phyloP scores from a whole-genome alignment of 2,888 invertebrate genomes.

The Agrotis exclamationis region DNA sequence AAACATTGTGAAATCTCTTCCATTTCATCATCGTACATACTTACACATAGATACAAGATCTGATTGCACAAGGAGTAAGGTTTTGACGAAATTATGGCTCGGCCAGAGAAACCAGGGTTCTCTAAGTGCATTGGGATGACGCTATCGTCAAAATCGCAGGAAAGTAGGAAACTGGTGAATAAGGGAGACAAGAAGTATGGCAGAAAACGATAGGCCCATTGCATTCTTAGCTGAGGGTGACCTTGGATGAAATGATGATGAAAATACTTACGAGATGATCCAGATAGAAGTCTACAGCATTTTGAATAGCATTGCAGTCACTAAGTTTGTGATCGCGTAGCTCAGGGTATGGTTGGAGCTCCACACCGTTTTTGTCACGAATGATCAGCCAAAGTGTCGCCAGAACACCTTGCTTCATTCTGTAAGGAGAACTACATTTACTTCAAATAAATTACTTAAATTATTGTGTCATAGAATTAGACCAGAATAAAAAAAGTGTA shows the following conservation, averaged over 20 bases:
- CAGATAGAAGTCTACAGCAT: constrained; percentile 93
- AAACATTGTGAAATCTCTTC: neutral
- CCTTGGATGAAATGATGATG: no score
- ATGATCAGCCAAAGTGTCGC: constrained; percentile 91
- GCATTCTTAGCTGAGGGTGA: no score
- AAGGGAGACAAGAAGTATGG: no score
- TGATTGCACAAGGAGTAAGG: no score
- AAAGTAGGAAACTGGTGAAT: no score
- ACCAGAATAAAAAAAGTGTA: neutral
- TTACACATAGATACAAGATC: constrained; percentile 70
- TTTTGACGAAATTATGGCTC: no score
- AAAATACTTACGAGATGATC: constrained; percentile 78
- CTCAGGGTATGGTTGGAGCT: constrained; percentile 92
- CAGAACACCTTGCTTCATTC: constrained; percentile 92
- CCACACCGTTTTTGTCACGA: constrained; percentile 69
- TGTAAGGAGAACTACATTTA: constrained; percentile 51
- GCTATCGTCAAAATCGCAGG: no score
- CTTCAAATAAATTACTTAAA: neutral
- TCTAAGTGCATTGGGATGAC: no score
- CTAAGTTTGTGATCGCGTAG: constrained; percentile 92
- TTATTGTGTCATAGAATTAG: neutral
- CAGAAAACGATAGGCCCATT: no score
- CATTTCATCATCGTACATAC: neutral
- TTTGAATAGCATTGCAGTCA: constrained; percentile 92
- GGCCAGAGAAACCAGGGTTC: no score